These are phyloP conservation scores for Eunapius fragilis DNA, from an alignment of 37 sponge, comb jelly and placozoan genomes.

Conservation along the genomic window DNA sequence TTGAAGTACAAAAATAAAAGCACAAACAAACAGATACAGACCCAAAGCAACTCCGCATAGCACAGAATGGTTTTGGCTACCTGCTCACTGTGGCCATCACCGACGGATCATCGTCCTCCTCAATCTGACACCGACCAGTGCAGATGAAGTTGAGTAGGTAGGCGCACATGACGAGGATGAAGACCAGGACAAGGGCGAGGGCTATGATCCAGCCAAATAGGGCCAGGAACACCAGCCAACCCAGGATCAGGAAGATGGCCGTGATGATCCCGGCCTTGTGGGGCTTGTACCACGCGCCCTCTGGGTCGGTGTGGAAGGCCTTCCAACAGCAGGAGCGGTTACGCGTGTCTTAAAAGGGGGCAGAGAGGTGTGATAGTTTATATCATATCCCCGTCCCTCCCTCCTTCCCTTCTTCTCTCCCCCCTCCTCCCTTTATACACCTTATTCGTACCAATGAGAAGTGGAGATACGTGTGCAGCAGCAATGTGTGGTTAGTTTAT, in stretches of 20 bases:
- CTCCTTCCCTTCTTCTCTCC: too few relatives aligned
- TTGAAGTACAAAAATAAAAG: not conserved
- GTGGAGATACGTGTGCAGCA: too few relatives aligned
- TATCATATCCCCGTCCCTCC: too few relatives aligned
- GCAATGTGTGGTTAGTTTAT: too few relatives aligned
- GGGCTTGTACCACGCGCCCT: slow-evolving; percentile 70
- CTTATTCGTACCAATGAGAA: too few relatives aligned
- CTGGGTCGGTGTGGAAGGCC: slow-evolving; percentile 65
- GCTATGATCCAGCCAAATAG: slow-evolving; percentile 70
- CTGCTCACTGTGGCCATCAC: too few relatives aligned
- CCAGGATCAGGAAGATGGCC: slow-evolving; percentile 58
- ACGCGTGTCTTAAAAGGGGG: too few relatives aligned
- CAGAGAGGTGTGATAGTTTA: too few relatives aligned
- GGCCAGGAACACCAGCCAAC: slow-evolving; percentile 66
- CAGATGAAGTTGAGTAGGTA: slow-evolving; percentile 54
- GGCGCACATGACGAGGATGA: slow-evolving; percentile 38
- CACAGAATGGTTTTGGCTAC: not conserved
- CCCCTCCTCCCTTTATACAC: too few relatives aligned
- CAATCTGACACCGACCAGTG: slow-evolving; percentile 58
- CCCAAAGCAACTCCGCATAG: not conserved
- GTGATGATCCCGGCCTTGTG: slow-evolving; percentile 72
- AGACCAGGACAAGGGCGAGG: slow-evolving; percentile 44
- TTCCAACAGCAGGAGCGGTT: slow-evolving; percentile 57
- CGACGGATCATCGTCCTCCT: slow-evolving; percentile 17
- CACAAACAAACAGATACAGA: not conserved